Conservation (phyloP, 1,140 invertebrate species). For the Trichonephila clavipes region DNA sequence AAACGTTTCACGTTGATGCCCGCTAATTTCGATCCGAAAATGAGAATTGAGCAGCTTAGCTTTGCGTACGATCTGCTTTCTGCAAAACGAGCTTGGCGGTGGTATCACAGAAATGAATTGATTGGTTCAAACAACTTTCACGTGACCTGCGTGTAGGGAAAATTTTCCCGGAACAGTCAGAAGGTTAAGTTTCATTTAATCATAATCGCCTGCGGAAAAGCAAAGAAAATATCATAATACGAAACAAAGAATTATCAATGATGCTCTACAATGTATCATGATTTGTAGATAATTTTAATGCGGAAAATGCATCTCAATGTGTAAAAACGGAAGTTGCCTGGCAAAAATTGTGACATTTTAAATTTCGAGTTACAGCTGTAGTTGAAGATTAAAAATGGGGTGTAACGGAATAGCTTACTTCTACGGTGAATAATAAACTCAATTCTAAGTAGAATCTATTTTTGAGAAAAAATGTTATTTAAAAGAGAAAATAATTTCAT, state of each 20-base stretch:
- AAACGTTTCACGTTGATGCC: conserved; percentile 42
- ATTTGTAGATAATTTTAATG: neutral
- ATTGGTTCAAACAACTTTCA: conserved; percentile 69
- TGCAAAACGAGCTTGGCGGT: conserved; percentile 76
- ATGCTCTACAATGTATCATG: neutral
- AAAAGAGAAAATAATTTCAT: too few relatives aligned
- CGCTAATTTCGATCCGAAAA: conserved; percentile 75
- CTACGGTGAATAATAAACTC: too few relatives aligned
- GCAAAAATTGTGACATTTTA: neutral
- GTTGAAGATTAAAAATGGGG: neutral
- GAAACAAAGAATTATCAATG: neutral
- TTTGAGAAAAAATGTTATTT: too few relatives aligned
- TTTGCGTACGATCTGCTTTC: conserved; percentile 76
- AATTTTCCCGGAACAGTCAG: neutral
- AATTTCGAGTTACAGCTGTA: neutral
- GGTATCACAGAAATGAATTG: conserved; percentile 49
- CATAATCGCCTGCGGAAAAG: neutral
- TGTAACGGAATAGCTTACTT: too few relatives aligned
- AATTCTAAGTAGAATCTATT: too few relatives aligned
- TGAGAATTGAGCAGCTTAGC: conserved; percentile 68
- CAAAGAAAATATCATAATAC: neutral
- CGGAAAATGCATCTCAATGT: neutral
- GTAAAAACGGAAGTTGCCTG: too few relatives aligned
- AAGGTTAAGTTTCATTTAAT: neutral
- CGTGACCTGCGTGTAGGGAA: conserved; percentile 69